Evolutionary conservation across 1,140 invertebrate genomes (phyloP), one percentile per base, ranked within the genome.

Genomic region (Hyphantria cunea): DNA sequence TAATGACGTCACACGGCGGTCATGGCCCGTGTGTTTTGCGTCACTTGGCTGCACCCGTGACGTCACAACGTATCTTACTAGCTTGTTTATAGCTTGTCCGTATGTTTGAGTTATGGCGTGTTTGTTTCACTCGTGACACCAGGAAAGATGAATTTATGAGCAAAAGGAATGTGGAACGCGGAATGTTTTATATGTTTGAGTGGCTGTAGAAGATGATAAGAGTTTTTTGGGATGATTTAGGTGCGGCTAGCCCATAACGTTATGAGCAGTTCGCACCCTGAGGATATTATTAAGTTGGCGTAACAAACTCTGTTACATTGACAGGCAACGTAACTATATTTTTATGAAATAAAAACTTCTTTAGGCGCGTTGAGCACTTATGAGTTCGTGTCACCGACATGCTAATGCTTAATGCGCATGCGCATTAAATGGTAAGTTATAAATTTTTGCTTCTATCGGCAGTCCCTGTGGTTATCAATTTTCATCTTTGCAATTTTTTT

Each of bases 101-200:
- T 64, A 64, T 78, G 70, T 76, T 74, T 83, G 82, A 86, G 71
- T 82, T 84, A 84, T 82, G 72, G 76, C 68, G 66, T 70, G 70
- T 75, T 78, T 78, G 79, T 80, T 74, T 77, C 59, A 56, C 66
- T 58, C 68, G 68, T 74, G 69, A 78, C 72, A 67, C 50, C 63
- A 62, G 37, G 63, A 55, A 78, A 72, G 72, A 78, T 64, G 64
- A 66, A 69, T 80, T 80, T 77, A 77, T 72, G 68, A 25, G 51
- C 51, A 49, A 44, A 58, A 66, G 69, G 61, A 72, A 71, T 50
- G 47, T 64, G 50, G 53, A 55, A 66, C 32, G 45, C 25, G 51
- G 55, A 51, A 66, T 70, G 53, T 74, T 70, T 74, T 74, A 68
- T 72, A 34, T 9, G 56, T 56, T 39, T 65, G 58, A 64, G 52